A percentile compares a stretch with the other conserved stretches of the same genome.
These are phyloP conservation scores for Trachelipus rathkii DNA, from an alignment of 1,140 invertebrate species.

Conservation along the genomic window DNA sequence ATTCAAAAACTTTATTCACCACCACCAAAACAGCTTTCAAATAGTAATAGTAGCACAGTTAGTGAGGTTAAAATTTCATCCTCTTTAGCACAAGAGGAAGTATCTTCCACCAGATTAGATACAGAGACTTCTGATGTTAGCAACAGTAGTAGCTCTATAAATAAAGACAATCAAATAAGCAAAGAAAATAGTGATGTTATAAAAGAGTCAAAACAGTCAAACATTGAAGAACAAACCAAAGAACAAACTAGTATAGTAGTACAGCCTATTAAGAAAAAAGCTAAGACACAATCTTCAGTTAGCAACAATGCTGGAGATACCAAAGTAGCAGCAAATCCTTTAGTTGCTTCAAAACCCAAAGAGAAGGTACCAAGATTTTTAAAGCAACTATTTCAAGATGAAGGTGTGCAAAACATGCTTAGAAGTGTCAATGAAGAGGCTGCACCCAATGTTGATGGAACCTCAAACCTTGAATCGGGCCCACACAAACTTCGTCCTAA, in stretches of 20 bases:
- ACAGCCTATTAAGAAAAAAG: neutral
- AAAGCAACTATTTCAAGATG: slow-evolving; percentile 44
- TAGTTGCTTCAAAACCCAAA: slow-evolving; percentile 32
- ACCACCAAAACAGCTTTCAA: neutral
- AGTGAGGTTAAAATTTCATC: too few relatives aligned
- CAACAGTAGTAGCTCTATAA: too few relatives aligned
- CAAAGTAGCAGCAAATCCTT: slow-evolving; percentile 2
- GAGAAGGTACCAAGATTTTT: slow-evolving; percentile 43
- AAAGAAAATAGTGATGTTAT: neutral
- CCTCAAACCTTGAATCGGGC: slow-evolving; percentile 31
- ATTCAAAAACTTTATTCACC: slow-evolving; percentile 5
- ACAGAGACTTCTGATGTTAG: too few relatives aligned
- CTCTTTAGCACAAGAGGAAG: too few relatives aligned
- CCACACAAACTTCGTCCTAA: slow-evolving; percentile 39
- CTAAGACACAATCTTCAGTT: neutral
- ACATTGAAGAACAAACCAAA: slow-evolving; percentile 23
- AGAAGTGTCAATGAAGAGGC: slow-evolving; percentile 40
- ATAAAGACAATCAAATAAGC: neutral
- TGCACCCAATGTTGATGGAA: slow-evolving; percentile 28
- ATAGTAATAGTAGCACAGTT: too few relatives aligned
- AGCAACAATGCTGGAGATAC: neutral
- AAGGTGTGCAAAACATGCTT: slow-evolving; percentile 45
- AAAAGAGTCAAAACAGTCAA: slow-evolving; percentile 19
- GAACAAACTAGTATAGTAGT: slow-evolving; percentile 6
- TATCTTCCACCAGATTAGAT: too few relatives aligned